These are phyloP conservation scores for Atopsyche davidsoni DNA, from an alignment of 1,140 invertebrate genomes.

Conservation along the genomic window DNA sequence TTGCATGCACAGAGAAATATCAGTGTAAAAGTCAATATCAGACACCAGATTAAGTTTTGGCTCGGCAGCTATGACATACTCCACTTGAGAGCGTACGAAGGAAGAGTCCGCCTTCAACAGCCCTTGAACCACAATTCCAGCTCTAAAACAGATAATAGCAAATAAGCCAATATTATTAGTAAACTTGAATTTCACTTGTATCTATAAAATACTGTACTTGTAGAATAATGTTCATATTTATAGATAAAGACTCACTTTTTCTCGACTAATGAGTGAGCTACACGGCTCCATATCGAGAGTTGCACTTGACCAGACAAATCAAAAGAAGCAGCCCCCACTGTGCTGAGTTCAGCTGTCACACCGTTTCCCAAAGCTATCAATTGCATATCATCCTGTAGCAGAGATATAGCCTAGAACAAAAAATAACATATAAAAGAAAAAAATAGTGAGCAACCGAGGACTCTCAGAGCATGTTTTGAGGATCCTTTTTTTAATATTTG, in stretches of 20 bases:
- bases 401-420: slow-evolving; percentile 54
- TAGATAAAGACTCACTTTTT: slow-evolving; percentile 55
- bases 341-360: slow-evolving; percentile 60
- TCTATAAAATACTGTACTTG: no score
- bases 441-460: no score
- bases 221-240: no score
- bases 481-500: no score
- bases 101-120: slow-evolving; percentile 58
- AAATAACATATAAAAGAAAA: slow-evolving; percentile 26
- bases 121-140: slow-evolving; percentile 64
- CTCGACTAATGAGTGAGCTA: slow-evolving; percentile 75
- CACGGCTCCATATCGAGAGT: slow-evolving; percentile 82
- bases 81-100: slow-evolving; percentile 63
- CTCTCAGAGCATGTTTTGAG: no score
- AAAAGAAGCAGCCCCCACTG: slow-evolving; percentile 70
- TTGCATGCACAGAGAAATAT: slow-evolving; percentile 73
- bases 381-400: slow-evolving; percentile 70
- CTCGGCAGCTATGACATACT: slow-evolving; percentile 65
- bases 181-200: no score
- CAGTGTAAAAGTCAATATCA: slow-evolving; percentile 74
- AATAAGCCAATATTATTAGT: no score
- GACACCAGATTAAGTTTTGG: slow-evolving; percentile 68
- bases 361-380: slow-evolving; percentile 68
- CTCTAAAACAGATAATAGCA: slow-evolving; percentile 58
- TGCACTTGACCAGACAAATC: slow-evolving; percentile 80